Conservation (phyloP, 2,113 vertebrate species). For the Archilochus colubris region DNA sequence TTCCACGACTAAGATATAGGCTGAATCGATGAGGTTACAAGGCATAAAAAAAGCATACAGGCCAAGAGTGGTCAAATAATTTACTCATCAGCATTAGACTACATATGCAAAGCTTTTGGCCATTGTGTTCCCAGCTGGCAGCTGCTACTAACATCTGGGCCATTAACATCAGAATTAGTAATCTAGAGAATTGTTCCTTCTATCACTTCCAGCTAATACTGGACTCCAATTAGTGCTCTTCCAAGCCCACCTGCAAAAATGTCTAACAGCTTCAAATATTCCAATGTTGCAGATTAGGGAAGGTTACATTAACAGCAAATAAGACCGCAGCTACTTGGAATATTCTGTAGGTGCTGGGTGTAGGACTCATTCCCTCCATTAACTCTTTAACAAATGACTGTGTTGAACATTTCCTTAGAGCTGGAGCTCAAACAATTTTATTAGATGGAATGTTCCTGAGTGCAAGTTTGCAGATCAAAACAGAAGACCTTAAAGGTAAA, state of each 20-base stretch:
- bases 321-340: not conserved
- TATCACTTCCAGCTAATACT: conserved; percentile 73
- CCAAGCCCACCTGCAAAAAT: conserved; percentile 72
- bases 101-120: conserved; percentile 71
- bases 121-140: conserved; percentile 80
- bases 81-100: conserved; percentile 71
- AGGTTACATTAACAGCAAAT: not conserved
- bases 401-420: not conserved
- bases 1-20: conserved; percentile 9
- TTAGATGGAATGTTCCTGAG: not conserved
- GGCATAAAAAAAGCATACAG: conserved; percentile 26
- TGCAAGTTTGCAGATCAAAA: not conserved
- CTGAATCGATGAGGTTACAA: conserved; percentile 52
- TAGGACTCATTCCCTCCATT: not conserved
- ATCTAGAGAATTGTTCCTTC: conserved; percentile 79
- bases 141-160: conserved; percentile 77
- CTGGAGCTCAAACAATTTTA: not conserved
- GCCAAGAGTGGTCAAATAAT: conserved; percentile 71
- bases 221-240: conserved; percentile 70
- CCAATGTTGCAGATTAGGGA: not conserved
- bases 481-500: not conserved
- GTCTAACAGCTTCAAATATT: conserved; percentile 35
- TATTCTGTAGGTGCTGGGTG: not conserved
- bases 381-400: not conserved
- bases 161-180: conserved; percentile 81